A percentile compares a stretch with the other conserved stretches of the same genome.
Evolutionary conservation across 2,797 vertebrate species (phyloP).

Genomic region (Anableps anableps): DNA sequence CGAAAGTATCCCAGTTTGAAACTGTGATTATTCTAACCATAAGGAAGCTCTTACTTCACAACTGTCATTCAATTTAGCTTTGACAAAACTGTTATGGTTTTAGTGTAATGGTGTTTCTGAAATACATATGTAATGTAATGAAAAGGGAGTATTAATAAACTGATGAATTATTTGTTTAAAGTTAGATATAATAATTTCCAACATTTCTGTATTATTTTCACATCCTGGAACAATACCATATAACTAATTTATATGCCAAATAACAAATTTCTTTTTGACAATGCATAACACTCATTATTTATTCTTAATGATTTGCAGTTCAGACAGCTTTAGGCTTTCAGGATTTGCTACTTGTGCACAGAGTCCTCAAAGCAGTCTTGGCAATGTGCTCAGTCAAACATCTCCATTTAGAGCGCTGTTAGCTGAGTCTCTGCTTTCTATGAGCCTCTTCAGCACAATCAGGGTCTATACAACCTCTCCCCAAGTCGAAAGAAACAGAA

Average conservation of each 20-base stretch:
- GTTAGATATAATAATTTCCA: slow-evolving; percentile 1
- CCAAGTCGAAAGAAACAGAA: slow-evolving; percentile 35
- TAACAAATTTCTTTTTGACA: slow-evolving; percentile 8
- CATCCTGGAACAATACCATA: background rate
- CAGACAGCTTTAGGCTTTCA: slow-evolving; percentile 14
- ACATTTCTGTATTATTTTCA: background rate
- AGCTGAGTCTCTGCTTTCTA: slow-evolving; percentile 1
- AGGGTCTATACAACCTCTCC: slow-evolving; percentile 17
- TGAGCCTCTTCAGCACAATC: slow-evolving; percentile 50
- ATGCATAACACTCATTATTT: slow-evolving; percentile 1
- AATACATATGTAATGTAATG: background rate
- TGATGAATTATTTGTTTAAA: background rate
- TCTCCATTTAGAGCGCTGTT: slow-evolving; percentile 49
- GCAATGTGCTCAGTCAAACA: slow-evolving; percentile 35
- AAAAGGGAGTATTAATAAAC: background rate
- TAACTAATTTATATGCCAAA: slow-evolving; percentile 22
- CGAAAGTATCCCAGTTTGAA: background rate
- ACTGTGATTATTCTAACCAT: background rate
- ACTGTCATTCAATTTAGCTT: background rate
- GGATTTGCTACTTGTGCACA: slow-evolving; percentile 23
- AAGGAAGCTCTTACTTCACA: too few species aligned
- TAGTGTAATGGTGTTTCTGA: background rate
- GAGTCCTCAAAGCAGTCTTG: slow-evolving; percentile 21
- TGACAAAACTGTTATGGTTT: background rate
- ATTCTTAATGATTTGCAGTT: slow-evolving; percentile 21